Evolutionary conservation across 1,140 invertebrate species (phyloP).

Genomic region (Bombus confusus): DNA sequence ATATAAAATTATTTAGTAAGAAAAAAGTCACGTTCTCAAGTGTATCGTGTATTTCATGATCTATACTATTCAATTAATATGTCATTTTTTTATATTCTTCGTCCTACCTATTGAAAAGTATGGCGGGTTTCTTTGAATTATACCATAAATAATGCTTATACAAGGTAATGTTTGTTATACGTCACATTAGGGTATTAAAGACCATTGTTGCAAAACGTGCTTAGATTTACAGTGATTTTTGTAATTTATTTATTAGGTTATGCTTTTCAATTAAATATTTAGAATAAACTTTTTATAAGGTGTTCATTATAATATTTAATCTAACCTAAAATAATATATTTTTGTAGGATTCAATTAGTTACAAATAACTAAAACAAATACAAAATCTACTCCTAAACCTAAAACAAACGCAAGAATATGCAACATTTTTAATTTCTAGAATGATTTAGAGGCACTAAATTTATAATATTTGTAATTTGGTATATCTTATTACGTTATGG

Average conservation of each 20-base stretch:
- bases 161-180: not conserved
- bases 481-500: slow-evolving; percentile 59
- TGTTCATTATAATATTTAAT: not conserved
- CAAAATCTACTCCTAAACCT: too few species aligned
- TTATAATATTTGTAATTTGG: not conserved
- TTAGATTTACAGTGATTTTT: not conserved
- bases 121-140: slow-evolving; percentile 12
- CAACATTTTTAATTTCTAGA: not conserved
- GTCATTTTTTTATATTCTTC: too few species aligned
- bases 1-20: not conserved
- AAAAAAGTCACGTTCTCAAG: not conserved
- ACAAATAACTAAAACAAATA: too few species aligned
- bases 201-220: too few species aligned
- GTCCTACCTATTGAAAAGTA: not conserved
- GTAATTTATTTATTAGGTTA: not conserved
- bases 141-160: not conserved
- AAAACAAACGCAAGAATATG: too few species aligned
- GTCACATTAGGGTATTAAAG: not conserved
- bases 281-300: not conserved
- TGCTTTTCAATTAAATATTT: not conserved
- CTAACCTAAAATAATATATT: slow-evolving; percentile 24
- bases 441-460: not conserved
- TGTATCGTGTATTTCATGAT: not conserved
- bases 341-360: not conserved
- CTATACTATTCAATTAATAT: not conserved